Evolutionary conservation across 2,888 invertebrate genomes (phyloP), one percentile per base, ranked within the genome.

Genomic region (Agelastica alni): DNA sequence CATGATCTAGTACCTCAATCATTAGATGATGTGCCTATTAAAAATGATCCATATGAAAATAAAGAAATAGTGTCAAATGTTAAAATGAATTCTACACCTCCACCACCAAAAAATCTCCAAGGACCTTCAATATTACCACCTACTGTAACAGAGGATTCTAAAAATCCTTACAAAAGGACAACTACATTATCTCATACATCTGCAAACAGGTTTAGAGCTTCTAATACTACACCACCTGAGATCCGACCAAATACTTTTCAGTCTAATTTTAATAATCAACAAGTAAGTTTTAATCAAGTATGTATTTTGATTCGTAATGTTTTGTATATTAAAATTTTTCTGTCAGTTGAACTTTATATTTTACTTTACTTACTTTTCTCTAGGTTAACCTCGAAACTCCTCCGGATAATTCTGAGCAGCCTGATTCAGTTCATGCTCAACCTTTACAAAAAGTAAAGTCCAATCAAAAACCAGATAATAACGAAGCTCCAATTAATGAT

Each of bases 331-430:
- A 12, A 10, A 2, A 12, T 13, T 36, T 7, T 20, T 46, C 12
- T 47, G 16, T n/a, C n/a, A n/a, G n/a, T n/a, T n/a, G n/a, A n/a
- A n/a, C n/a, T n/a, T n/a, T n/a, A n/a, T n/a, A n/a, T n/a, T n/a
- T n/a, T n/a, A n/a, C n/a, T n/a, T n/a, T n/a, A n/a, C n/a, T n/a
- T 53, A 18, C 4, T 7, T 22, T 22, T 3, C 30, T 39, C 28
- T 32, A 57, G 49, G 82, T 83, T 2, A 86, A 86, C 72, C 77
- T 86, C 58, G 86, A 86, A 74, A 83, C 83, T 3, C 79, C 84
- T 2, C 85, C 86, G 2, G 87, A 87, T 70, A 87, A 87, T 70
- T 84, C 85, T 0, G 88, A 87, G 71, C 79, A 84, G 51, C 84
- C 84, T 0, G 85, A 85, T 69, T 72, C 72, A 28, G 65, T 67